Evolutionary conservation across 2,797 vertebrate species (phyloP).

Genomic region (Kryptolebias ocellatus): DNA sequence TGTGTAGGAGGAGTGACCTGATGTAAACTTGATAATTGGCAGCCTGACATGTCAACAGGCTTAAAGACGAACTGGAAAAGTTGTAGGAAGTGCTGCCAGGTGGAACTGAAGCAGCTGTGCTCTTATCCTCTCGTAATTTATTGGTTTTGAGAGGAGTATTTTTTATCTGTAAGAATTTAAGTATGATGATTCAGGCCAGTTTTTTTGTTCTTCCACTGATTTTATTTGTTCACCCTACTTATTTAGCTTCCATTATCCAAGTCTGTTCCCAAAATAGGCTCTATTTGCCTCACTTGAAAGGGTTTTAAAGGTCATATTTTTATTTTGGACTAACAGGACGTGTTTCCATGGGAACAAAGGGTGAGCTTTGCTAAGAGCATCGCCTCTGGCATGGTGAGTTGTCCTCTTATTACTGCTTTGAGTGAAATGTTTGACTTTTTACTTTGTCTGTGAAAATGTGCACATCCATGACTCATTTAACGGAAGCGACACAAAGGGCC

Average conservation of each 20-base stretch:
- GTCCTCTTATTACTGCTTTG: conserved; percentile 1
- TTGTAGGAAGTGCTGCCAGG: conserved; percentile 72
- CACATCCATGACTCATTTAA: too few relatives aligned
- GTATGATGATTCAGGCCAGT: not conserved
- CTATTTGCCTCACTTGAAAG: not conserved
- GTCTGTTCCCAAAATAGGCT: not conserved
- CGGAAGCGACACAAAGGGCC: too few relatives aligned
- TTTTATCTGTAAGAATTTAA: conserved; percentile 3
- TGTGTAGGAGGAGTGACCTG: conserved; percentile 53
- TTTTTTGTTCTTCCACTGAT: not conserved
- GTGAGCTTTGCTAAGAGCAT: conserved; percentile 96
- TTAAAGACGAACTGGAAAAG: conserved; percentile 39
- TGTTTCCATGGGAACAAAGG: conserved; percentile 93
- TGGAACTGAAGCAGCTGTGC: conserved; percentile 45
- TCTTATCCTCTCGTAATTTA: conserved; percentile 23
- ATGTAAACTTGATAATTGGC: conserved; percentile 60
- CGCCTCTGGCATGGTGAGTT: conserved; percentile 95
- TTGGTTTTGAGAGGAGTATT: not conserved
- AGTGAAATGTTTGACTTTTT: not conserved
- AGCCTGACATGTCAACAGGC: conserved; percentile 43
- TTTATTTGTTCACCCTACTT: not conserved
- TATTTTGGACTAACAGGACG: conserved; percentile 83
- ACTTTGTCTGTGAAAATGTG: conserved; percentile 2
- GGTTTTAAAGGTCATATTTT: conserved; percentile 29
- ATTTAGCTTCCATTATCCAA: too few relatives aligned